These are phyloP conservation scores for Podocnemis expansa DNA, from an alignment of 2,113 vertebrate species.

Conservation along the genomic window DNA sequence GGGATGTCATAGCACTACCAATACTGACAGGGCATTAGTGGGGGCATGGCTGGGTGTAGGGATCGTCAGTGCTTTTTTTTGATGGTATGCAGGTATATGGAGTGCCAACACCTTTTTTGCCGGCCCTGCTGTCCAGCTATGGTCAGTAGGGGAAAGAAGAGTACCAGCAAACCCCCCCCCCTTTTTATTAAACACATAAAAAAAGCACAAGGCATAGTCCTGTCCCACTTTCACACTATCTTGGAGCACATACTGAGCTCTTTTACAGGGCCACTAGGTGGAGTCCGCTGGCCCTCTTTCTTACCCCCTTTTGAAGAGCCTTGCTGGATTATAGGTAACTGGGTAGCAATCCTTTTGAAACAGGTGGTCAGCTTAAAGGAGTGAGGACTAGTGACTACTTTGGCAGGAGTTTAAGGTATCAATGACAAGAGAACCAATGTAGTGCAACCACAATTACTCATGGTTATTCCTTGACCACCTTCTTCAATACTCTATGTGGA, in stretches of 20 bases:
- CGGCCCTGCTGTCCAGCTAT: too few species aligned
- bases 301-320: too few species aligned
- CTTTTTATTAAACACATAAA: too few species aligned
- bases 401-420: background rate
- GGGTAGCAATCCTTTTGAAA: background rate
- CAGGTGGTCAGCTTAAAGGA: background rate
- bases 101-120: too few species aligned
- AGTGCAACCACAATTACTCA: background rate
- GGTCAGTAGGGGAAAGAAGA: too few species aligned
- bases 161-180: too few species aligned
- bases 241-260: background rate
- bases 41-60: background rate
- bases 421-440: background rate
- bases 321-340: too few species aligned
- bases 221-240: background rate
- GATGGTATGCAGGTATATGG: too few species aligned
- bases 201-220: too few species aligned
- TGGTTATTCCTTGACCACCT: background rate
- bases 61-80: too few species aligned
- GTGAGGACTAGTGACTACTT: background rate
- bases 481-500: background rate
- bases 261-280: too few species aligned
- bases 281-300: too few species aligned
- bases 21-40: background rate
- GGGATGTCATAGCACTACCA: background rate